These are phyloP conservation scores for Drosophila parabipectinata DNA, from an alignment of 1,140 invertebrate genomes.

Conservation along the genomic window DNA sequence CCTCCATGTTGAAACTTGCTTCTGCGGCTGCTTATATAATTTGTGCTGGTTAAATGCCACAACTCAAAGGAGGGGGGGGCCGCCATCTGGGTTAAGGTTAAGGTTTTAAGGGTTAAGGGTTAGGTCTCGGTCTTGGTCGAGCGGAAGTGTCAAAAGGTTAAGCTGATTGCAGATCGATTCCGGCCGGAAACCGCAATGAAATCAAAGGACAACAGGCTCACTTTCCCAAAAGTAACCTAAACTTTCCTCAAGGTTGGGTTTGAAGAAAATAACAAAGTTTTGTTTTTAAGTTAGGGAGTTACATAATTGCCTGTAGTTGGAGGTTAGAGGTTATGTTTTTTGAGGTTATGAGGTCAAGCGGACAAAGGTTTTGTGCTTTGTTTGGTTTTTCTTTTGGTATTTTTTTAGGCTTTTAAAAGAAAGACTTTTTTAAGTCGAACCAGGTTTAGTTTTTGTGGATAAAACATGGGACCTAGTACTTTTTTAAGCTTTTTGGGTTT, in stretches of 20 bases:
- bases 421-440: too few relatives aligned
- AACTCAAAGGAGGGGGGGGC: neutral
- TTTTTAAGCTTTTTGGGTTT: too few relatives aligned
- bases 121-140: neutral
- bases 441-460: too few relatives aligned
- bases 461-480: too few relatives aligned
- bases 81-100: neutral
- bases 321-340: too few relatives aligned
- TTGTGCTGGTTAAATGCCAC: constrained; percentile 17
- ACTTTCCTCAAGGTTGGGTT: neutral
- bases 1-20: neutral
- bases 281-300: neutral
- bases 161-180: constrained; percentile 2
- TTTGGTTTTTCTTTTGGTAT: too few relatives aligned
- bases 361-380: too few relatives aligned
- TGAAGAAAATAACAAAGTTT: neutral
- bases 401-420: too few relatives aligned
- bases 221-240: too few relatives aligned
- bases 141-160: constrained; percentile 2
- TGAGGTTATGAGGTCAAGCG: too few relatives aligned
- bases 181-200: constrained; percentile 2
- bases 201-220: neutral
- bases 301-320: too few relatives aligned
- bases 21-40: constrained; percentile 24
- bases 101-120: neutral